A percentile compares a stretch with the other conserved stretches of the same genome.
Evolutionary conservation across 2,113 vertebrate genomes (phyloP).

Genomic region (Callipepla squamata): DNA sequence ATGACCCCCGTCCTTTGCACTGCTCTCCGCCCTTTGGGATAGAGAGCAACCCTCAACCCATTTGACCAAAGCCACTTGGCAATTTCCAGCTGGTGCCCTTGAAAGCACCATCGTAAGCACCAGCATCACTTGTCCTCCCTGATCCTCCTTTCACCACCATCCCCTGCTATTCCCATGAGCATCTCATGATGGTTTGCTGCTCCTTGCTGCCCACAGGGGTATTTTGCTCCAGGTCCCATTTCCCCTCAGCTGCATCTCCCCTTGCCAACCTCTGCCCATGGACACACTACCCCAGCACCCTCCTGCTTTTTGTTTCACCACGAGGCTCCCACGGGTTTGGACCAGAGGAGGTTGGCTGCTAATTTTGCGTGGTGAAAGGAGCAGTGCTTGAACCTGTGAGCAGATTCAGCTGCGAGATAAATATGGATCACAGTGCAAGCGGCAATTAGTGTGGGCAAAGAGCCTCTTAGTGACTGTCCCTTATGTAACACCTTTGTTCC

Average conservation of each 20-base stretch:
- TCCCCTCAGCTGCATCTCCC: background rate
- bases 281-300: background rate
- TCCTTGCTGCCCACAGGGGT: background rate
- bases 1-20: background rate
- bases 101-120: fast-evolving
- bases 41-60: too few relatives aligned
- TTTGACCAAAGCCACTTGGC: background rate
- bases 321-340: fast-evolving
- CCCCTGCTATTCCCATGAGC: fast-evolving
- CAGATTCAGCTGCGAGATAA: background rate
- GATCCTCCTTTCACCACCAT: fast-evolving
- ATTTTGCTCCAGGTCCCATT: fast-evolving
- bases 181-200: fast-evolving
- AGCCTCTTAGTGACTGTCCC: constrained; percentile 56
- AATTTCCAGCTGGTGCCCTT: fast-evolving
- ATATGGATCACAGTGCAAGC: background rate
- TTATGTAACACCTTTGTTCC: constrained; percentile 65
- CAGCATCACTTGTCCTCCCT: fast-evolving
- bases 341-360: background rate
- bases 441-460: constrained; percentile 53
- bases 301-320: fast-evolving
- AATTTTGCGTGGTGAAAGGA: background rate
- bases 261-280: fast-evolving
- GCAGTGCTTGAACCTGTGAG: background rate
- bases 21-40: background rate